These are phyloP conservation scores for Halcyon leucocephala DNA, from an alignment of 2,797 vertebrate species.

Conservation along the genomic window DNA sequence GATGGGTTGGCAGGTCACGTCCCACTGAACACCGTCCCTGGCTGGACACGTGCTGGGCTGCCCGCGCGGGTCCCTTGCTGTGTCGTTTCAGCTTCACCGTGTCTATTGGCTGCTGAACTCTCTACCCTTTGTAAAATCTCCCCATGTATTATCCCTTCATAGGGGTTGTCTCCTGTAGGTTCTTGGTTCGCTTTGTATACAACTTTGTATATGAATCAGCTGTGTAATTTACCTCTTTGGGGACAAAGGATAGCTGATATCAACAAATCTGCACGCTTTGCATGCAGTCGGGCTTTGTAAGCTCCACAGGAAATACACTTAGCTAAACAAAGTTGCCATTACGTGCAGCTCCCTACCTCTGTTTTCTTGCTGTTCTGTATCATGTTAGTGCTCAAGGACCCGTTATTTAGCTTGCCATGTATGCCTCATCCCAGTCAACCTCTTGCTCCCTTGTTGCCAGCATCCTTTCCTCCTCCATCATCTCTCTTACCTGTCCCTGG, in stretches of 20 bases:
- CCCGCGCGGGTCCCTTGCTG: background rate
- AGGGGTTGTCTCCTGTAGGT: background rate
- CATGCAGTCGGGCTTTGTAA: background rate
- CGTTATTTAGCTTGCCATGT: background rate
- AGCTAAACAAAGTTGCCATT: background rate
- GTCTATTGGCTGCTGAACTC: background rate
- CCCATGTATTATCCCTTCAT: fast-evolving
- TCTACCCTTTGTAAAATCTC: background rate
- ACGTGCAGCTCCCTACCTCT: background rate
- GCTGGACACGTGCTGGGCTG: background rate
- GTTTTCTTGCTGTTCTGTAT: background rate
- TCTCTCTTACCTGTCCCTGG: background rate
- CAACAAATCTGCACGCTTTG: background rate
- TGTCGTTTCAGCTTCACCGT: background rate
- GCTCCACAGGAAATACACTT: conserved; percentile 32
- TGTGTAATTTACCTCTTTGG: background rate
- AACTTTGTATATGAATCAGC: background rate
- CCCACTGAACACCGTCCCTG: fast-evolving
- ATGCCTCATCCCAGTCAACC: background rate
- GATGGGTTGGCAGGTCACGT: fast-evolving
- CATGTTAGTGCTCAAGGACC: background rate
- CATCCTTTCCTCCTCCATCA: background rate
- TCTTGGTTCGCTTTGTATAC: background rate
- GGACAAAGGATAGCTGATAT: conserved; percentile 8
- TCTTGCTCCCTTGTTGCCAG: background rate